Evolutionary conservation across 2,797 vertebrate species (phyloP).

Genomic region (Enoplosus armatus): DNA sequence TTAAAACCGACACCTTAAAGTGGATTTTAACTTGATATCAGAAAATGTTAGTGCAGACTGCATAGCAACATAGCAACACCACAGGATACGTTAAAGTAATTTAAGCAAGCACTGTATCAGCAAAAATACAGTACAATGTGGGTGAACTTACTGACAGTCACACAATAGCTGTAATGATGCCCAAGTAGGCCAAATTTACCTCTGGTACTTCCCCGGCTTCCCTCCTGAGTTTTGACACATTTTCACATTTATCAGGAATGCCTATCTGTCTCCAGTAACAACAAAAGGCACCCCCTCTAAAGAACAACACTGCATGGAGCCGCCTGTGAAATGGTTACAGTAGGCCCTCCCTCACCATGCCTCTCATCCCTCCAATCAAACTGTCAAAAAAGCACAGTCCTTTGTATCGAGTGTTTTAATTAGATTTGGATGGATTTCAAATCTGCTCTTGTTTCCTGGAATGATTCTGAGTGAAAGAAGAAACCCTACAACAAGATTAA

Average conservation of each 20-base stretch:
- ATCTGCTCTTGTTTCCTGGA: constrained; percentile 83
- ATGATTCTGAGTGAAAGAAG: constrained; percentile 80
- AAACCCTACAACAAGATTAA: constrained; percentile 82
- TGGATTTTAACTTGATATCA: constrained; percentile 23
- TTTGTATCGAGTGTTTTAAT: constrained; percentile 81
- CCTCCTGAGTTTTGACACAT: constrained; percentile 85
- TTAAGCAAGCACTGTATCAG: constrained; percentile 52
- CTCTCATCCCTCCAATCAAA: constrained; percentile 81
- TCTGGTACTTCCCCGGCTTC: constrained; percentile 75
- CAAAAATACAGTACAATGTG: constrained; percentile 51
- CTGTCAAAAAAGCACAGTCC: constrained; percentile 81
- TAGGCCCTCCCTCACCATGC: constrained; percentile 68
- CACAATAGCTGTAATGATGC: constrained; percentile 80
- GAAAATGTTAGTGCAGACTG: background rate
- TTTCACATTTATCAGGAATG: constrained; percentile 82
- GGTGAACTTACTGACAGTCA: constrained; percentile 70
- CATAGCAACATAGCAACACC: constrained; percentile 32
- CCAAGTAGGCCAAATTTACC: constrained; percentile 80
- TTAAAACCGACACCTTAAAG: background rate
- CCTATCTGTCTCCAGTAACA: constrained; percentile 83
- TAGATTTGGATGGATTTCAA: constrained; percentile 86
- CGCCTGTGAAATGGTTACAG: constrained; percentile 82
- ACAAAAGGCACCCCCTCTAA: constrained; percentile 76
- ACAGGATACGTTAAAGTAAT: constrained; percentile 27
- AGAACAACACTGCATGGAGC: constrained; percentile 75